phyloP scores from a whole-genome alignment of 1,140 invertebrate species.

The Drosophila sturtevanti region DNA sequence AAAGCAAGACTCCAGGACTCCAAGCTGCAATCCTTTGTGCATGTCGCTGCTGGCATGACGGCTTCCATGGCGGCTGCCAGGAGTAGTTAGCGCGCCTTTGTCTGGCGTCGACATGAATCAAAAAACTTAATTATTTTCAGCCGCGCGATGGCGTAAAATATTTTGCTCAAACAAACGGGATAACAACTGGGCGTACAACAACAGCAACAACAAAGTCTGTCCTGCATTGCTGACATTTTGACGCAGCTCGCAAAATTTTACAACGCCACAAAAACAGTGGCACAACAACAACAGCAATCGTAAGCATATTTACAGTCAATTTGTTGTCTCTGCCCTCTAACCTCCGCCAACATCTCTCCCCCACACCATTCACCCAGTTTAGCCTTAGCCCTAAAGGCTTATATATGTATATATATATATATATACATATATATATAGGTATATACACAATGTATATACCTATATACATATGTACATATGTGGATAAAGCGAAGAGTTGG shows the following conservation, averaged over 20 bases:
- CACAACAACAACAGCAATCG: slow-evolving; percentile 49
- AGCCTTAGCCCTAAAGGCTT: slow-evolving; percentile 19
- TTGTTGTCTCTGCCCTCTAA: slow-evolving; percentile 37
- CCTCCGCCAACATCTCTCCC: background rate
- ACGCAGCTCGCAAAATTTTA: slow-evolving; percentile 64
- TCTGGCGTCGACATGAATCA: slow-evolving; percentile 74
- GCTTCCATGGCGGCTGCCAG: slow-evolving; percentile 34
- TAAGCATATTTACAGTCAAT: slow-evolving; percentile 78
- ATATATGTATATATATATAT: background rate
- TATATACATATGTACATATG: background rate
- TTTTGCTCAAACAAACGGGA: slow-evolving; percentile 60
- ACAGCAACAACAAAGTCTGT: slow-evolving; percentile 55
- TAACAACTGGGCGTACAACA: slow-evolving; percentile 10
- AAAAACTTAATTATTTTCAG: slow-evolving; percentile 79
- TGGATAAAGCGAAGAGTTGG: background rate
- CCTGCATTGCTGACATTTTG: slow-evolving; percentile 59
- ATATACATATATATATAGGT: background rate
- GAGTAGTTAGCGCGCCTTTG: slow-evolving; percentile 68
- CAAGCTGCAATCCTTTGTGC: slow-evolving; percentile 41
- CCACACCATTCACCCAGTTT: background rate
- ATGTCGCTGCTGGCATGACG: slow-evolving; percentile 32
- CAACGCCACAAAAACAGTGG: slow-evolving; percentile 50
- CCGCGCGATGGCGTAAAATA: slow-evolving; percentile 59
- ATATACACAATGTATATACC: background rate
- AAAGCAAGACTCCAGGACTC: slow-evolving; percentile 9